Percentiles rank a stretch among this genome's conserved stretches.
These are phyloP conservation scores for Solea senegalensis DNA, from an alignment of 2,113 vertebrate genomes.

Conservation along the genomic window DNA sequence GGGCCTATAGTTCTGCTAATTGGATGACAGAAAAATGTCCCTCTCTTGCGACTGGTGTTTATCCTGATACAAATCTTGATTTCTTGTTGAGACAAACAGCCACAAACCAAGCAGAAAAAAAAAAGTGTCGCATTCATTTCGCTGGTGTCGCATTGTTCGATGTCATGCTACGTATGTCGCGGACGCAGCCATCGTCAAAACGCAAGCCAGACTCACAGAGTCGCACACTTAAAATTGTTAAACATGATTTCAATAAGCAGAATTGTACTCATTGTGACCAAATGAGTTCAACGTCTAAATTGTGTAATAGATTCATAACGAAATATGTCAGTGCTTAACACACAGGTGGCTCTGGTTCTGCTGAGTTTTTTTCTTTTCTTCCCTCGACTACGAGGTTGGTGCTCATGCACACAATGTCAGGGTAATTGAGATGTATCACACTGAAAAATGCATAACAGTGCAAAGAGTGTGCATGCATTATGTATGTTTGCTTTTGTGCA, in stretches of 20 bases:
- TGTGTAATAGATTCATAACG: neutral
- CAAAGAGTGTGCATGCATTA: slow-evolving; percentile 17
- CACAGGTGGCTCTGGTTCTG: too few species aligned
- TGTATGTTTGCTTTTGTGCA: slow-evolving; percentile 11
- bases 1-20: too few species aligned
- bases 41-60: too few species aligned
- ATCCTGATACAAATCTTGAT: too few species aligned
- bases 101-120: neutral
- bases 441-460: slow-evolving; percentile 23
- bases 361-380: too few species aligned
- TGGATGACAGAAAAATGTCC: too few species aligned
- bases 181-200: too few species aligned
- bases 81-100: too few species aligned
- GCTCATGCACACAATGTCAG: slow-evolving; percentile 1
- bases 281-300: slow-evolving; percentile 5
- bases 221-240: neutral
- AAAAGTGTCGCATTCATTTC: neutral
- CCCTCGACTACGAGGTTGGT: neutral
- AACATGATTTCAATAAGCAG: too few species aligned
- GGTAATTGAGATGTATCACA: slow-evolving; percentile 14
- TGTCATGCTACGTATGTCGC: too few species aligned
- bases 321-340: neutral
- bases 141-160: too few species aligned
- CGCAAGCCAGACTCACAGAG: too few species aligned
- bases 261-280: neutral